Conservation (phyloP, 2,113 vertebrate genomes). For the Anolis sagrei region DNA sequence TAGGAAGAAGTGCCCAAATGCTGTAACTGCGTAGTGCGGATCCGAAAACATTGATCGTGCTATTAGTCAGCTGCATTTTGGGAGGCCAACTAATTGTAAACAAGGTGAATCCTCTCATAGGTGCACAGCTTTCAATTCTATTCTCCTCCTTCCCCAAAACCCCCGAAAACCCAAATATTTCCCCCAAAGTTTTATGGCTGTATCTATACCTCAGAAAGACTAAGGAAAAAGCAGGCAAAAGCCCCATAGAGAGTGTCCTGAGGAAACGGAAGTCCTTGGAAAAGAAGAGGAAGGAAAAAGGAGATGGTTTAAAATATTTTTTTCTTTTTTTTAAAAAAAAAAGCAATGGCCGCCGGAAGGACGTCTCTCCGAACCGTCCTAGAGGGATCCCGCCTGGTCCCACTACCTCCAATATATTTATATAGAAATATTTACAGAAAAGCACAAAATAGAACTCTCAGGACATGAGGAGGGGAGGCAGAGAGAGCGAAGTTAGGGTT, state of each 20-base stretch:
- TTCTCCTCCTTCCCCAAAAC: too few species aligned
- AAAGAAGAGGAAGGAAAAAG: conserved; percentile 12
- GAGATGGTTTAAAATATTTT: neutral
- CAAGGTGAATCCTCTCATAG: conserved; percentile 35
- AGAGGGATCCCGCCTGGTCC: conserved; percentile 71
- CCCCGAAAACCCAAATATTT: neutral
- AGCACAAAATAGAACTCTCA: conserved; percentile 84
- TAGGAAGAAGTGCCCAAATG: too few species aligned
- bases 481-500: conserved; percentile 35
- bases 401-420: conserved; percentile 77
- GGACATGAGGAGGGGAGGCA: conserved; percentile 50
- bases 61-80: neutral
- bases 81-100: conserved; percentile 60
- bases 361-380: conserved; percentile 6
- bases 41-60: too few species aligned
- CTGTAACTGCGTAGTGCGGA: too few species aligned
- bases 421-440: conserved; percentile 83
- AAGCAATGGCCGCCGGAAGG: too few species aligned
- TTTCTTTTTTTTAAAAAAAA: too few species aligned
- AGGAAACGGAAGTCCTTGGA: conserved; percentile 8
- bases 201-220: conserved; percentile 58
- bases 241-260: conserved; percentile 5
- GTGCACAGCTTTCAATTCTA: neutral
- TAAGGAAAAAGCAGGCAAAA: conserved; percentile 8
- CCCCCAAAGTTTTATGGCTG: conserved; percentile 50